Evolutionary conservation across 1,140 invertebrate species (phyloP).

Genomic region (Drosophila aff.): DNA sequence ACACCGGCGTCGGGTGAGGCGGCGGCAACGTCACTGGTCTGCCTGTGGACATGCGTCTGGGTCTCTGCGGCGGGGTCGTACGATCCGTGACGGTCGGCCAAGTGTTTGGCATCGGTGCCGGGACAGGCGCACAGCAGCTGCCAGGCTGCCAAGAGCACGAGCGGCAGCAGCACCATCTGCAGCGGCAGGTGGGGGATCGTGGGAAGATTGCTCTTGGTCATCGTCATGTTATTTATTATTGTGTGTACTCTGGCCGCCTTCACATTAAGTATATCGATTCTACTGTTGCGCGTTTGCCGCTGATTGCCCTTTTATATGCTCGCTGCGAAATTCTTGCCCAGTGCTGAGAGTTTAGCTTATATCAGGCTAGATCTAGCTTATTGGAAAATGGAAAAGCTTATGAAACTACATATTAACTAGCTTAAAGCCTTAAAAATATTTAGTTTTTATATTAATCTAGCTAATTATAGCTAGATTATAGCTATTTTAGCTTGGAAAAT

Average conservation of each 20-base stretch:
- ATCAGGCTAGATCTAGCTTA: too few relatives aligned
- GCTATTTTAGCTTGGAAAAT: too few relatives aligned
- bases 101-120: slow-evolving; percentile 52
- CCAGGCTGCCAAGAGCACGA: slow-evolving; percentile 29
- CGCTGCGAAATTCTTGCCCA: neutral
- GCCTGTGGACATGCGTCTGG: slow-evolving; percentile 17
- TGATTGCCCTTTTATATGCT: slow-evolving; percentile 3
- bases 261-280: neutral
- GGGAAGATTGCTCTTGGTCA: slow-evolving; percentile 11
- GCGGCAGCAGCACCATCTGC: slow-evolving; percentile 17
- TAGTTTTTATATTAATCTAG: too few relatives aligned
- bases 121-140: slow-evolving; percentile 40
- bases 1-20: neutral
- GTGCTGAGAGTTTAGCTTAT: too few relatives aligned
- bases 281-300: slow-evolving; percentile 3
- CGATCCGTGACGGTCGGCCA: slow-evolving; percentile 65
- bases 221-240: slow-evolving; percentile 7
- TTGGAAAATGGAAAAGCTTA: too few relatives aligned
- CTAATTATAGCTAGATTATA: too few relatives aligned
- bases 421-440: too few relatives aligned
- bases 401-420: too few relatives aligned
- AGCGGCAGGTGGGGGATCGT: slow-evolving; percentile 25
- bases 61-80: slow-evolving; percentile 36
- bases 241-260: slow-evolving; percentile 19
- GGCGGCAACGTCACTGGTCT: slow-evolving; percentile 15